Percentiles rank a stretch among this genome's conserved stretches.
These are phyloP conservation scores for Thryonomys swinderianus DNA, from an alignment of 2,113 vertebrate species.

Conservation along the genomic window DNA sequence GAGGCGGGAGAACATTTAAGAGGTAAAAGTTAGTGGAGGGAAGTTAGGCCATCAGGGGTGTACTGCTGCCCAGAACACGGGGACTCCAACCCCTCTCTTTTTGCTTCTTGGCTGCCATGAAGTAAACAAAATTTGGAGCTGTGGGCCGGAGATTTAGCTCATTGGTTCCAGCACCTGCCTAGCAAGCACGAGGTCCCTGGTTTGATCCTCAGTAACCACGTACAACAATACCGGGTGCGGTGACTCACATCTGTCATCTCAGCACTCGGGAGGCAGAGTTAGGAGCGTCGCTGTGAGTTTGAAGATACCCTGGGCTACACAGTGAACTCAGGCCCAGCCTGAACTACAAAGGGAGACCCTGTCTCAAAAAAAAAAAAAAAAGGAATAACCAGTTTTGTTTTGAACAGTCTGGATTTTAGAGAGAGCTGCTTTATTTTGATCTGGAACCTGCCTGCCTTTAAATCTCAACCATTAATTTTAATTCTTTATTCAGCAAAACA, in stretches of 20 bases:
- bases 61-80: neutral
- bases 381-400: neutral
- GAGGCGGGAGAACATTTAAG: neutral
- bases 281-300: too few species aligned
- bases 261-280: too few species aligned
- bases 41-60: neutral
- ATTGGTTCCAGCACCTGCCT: too few species aligned
- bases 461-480: conserved; percentile 10
- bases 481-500: conserved; percentile 24
- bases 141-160: neutral
- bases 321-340: too few species aligned
- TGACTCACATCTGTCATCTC: too few species aligned
- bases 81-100: neutral
- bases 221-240: too few species aligned
- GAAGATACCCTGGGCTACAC: too few species aligned
- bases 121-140: neutral
- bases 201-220: too few species aligned
- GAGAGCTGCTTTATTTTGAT: neutral
- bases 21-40: neutral
- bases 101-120: neutral
- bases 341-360: neutral
- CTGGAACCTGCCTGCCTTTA: neutral
- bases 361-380: too few species aligned
- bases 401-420: neutral
- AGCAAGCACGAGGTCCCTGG: neutral